Evolutionary conservation across 2,888 invertebrate species (phyloP), one percentile per base, ranked within the genome.

Genomic region (Ametastegia equiseti): DNA sequence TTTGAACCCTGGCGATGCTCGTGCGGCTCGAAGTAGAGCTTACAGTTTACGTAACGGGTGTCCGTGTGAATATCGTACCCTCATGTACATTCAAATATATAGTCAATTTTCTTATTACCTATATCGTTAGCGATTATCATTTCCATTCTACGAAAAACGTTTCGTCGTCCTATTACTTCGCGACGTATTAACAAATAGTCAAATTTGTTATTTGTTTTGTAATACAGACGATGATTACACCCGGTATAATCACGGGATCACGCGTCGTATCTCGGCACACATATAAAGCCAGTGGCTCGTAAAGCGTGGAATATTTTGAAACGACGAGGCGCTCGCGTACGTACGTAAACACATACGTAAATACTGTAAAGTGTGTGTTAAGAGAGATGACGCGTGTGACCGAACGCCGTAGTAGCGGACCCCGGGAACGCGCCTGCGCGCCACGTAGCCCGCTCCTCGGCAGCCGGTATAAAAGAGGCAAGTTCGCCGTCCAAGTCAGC

Each of bases 391-490:
- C 71, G 65, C 65, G 81, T 33, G 73, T 47, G 42, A 73, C 69
- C 57, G 80, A 6, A 27, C 63, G 69, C 77, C 42, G 78, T 13
- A 33, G n/a, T n/a, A n/a, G n/a, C 63, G 69, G 60, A 81, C 77
- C 65, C 57, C 69, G 80, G 81, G 79, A 79, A 63, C 83, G 85
- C 81, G 83, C 86, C 79, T 45, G 82, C 80, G 75, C 50, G 69
- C 84, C 87, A 88, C 88, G 88, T 88, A 87, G 87, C 83, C 2
- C 84, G 54, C 80, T 47, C 60, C 60, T 83, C 84, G 82, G 80
- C 83, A 87, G 39, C 54, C 60, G 88, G 88, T 90, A 90, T 90
- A 90, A 88, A 90, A 89, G 85, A 86, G 85, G 83, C 78, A 82
- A 84, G 84, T 79, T 80, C 83, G 83, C 80, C 80, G 80, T 83